Evolutionary conservation across 2,888 invertebrate genomes (phyloP).

Genomic region (Parelbella ahira): DNA sequence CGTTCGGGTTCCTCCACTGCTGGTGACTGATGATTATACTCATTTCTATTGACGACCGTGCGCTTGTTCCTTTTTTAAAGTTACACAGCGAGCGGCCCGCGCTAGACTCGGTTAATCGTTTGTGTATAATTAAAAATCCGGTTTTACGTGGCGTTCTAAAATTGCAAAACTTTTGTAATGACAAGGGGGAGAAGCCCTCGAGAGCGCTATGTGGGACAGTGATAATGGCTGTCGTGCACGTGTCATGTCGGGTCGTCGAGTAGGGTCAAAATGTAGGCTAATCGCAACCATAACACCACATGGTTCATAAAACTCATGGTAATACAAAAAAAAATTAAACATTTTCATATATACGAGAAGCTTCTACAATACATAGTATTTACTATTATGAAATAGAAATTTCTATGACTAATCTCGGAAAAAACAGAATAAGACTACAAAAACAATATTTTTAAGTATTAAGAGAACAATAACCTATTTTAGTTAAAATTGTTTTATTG

Average conservation of each 20-base stretch:
- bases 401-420: too few species aligned
- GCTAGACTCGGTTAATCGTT: too few species aligned
- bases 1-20: constrained; percentile 45
- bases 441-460: too few species aligned
- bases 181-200: constrained; percentile 34
- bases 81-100: constrained; percentile 4
- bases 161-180: constrained; percentile 29
- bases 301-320: too few species aligned
- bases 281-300: constrained; percentile 2
- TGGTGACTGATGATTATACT: constrained; percentile 46
- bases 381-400: too few species aligned
- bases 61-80: constrained; percentile 30
- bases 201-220: constrained; percentile 51
- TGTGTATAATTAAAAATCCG: constrained; percentile 28
- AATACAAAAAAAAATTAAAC: too few species aligned
- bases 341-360: too few species aligned
- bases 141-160: constrained; percentile 28
- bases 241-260: constrained; percentile 34
- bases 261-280: constrained; percentile 25
- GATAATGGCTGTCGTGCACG: constrained; percentile 46
- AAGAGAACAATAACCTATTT: too few species aligned
- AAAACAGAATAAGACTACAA: too few species aligned
- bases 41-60: constrained; percentile 37
- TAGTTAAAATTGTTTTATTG: too few species aligned
- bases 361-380: too few species aligned